Evolutionary conservation across 2,113 vertebrate species (phyloP).

Genomic region (Lampris incognitus): DNA sequence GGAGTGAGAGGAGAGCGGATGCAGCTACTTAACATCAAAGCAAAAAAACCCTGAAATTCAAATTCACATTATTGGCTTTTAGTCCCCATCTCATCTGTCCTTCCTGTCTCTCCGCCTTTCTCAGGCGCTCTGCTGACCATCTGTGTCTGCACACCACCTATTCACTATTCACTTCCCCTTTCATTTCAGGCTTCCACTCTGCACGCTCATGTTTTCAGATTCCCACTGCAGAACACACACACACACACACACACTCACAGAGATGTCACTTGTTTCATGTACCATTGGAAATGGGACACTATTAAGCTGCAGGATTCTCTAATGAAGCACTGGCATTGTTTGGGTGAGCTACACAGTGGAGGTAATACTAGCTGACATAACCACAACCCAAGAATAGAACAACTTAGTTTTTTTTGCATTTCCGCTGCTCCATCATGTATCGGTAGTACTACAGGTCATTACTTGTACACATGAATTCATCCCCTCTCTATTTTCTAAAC

Average conservation of each 20-base stretch:
- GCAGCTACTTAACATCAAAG: too few relatives aligned
- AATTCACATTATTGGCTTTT: conserved; percentile 1
- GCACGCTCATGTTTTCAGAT: background rate
- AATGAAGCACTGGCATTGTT: background rate
- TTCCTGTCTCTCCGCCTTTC: background rate
- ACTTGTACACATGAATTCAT: too few relatives aligned
- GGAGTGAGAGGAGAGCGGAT: too few relatives aligned
- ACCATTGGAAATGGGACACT: conserved; percentile 17
- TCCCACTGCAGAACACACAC: background rate
- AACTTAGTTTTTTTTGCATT: background rate
- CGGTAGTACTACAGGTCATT: too few relatives aligned
- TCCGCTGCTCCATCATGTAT: background rate
- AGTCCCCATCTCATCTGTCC: conserved; percentile 11
- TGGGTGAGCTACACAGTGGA: conserved; percentile 1
- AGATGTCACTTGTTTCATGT: background rate
- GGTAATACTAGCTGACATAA: background rate
- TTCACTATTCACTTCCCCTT: background rate
- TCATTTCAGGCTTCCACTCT: background rate
- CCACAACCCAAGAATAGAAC: background rate
- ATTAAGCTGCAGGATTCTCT: conserved; percentile 35
- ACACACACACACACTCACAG: background rate
- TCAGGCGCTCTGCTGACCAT: background rate
- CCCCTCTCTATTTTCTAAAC: background rate
- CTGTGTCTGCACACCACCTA: background rate
- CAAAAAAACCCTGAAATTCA: too few relatives aligned